Evolutionary conservation across 2,888 invertebrate species (phyloP).

Genomic region (Hirtodrosophila alboralis): DNA sequence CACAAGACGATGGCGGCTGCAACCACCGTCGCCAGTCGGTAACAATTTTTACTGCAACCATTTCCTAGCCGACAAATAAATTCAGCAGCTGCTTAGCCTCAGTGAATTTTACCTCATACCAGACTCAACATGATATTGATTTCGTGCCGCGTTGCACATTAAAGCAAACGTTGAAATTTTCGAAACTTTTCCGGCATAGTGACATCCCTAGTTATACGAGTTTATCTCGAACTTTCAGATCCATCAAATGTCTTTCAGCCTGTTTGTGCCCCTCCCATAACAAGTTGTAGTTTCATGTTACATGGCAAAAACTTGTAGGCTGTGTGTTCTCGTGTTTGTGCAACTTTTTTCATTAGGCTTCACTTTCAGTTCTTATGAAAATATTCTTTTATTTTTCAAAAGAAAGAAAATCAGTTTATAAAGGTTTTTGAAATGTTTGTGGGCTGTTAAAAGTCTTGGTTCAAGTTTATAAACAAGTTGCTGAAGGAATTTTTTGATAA

Average conservation of each 20-base stretch:
- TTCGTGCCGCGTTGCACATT: constrained; percentile 49
- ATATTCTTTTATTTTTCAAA: no score
- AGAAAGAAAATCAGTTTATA: constrained; percentile 25
- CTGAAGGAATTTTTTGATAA: background rate
- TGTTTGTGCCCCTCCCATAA: background rate
- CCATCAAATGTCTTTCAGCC: constrained; percentile 63
- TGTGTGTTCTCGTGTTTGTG: constrained; percentile 11
- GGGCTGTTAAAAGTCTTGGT: constrained; percentile 5
- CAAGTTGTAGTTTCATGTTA: constrained; percentile 19
- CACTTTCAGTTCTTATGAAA: constrained; percentile 17
- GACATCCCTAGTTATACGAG: constrained; percentile 46
- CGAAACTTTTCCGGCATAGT: constrained; percentile 43
- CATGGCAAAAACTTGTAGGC: constrained; percentile 12
- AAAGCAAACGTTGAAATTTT: constrained; percentile 39
- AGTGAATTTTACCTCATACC: background rate
- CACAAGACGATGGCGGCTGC: constrained; percentile 46
- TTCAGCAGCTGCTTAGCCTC: constrained; percentile 49
- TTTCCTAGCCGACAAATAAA: constrained; percentile 64
- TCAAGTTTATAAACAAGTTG: constrained; percentile 40
- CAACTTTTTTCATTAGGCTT: constrained; percentile 51
- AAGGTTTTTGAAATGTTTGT: constrained; percentile 12
- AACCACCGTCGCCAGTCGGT: constrained; percentile 54
- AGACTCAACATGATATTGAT: constrained; percentile 39
- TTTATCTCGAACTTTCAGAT: constrained; percentile 47
- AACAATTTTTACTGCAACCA: constrained; percentile 67